Evolutionary conservation across 2,113 vertebrate species (phyloP).

Genomic region (Paradoxurus hermaphroditus): DNA sequence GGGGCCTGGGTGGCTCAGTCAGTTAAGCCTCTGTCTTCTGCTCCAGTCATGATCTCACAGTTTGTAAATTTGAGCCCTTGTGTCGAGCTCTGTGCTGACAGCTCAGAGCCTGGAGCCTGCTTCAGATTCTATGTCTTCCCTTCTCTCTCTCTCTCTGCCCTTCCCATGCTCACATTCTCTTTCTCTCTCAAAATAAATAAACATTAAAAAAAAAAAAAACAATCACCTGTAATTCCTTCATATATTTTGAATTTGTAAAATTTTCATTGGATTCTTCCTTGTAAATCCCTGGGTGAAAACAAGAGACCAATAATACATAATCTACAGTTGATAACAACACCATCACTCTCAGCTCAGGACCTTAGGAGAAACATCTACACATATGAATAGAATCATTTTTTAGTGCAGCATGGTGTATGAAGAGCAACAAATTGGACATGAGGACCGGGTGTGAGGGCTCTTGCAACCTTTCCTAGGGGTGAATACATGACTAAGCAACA

Average conservation of each 20-base stretch:
- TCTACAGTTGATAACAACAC: not conserved
- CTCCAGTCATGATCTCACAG: no score
- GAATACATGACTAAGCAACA: not conserved
- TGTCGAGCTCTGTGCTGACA: no score
- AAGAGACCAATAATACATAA: not conserved
- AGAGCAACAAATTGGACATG: not conserved
- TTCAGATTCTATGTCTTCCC: no score
- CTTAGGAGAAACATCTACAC: not conserved
- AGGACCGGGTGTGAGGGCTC: not conserved
- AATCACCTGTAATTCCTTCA: not conserved
- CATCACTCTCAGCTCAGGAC: not conserved
- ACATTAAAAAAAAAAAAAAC: not conserved
- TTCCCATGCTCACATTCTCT: no score
- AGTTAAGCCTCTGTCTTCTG: no score
- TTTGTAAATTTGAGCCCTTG: no score
- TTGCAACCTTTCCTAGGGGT: not conserved
- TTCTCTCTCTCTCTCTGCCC: no score
- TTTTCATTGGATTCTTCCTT: conserved; percentile 13
- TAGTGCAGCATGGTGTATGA: not conserved
- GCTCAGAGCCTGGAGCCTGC: no score
- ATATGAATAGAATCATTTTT: not conserved
- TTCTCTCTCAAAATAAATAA: no score
- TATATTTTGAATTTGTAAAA: not conserved
- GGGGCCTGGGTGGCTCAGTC: no score
- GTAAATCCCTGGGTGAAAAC: not conserved